Evolutionary conservation across 2,888 invertebrate species (phyloP).

Genomic region (Pandemis cinnamomeana): DNA sequence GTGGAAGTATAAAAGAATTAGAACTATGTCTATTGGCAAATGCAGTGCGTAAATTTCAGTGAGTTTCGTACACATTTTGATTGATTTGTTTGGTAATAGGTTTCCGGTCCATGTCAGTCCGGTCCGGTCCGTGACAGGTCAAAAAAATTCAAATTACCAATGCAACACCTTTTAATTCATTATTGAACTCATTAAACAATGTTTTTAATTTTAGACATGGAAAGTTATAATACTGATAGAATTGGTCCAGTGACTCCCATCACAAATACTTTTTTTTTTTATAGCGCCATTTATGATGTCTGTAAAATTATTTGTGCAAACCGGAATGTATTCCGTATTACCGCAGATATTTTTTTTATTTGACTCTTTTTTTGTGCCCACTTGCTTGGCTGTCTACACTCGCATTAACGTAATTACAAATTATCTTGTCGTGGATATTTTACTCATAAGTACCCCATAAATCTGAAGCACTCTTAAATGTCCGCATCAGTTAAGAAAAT

Average conservation of each 20-base stretch:
- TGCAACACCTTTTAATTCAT: background rate
- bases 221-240: background rate
- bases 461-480: too few species aligned
- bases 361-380: too few species aligned
- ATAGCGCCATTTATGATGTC: too few species aligned
- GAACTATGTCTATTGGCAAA: constrained; percentile 2
- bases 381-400: background rate
- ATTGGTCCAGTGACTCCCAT: too few species aligned
- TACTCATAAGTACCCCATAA: too few species aligned
- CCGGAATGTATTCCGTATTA: too few species aligned
- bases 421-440: too few species aligned
- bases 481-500: too few species aligned
- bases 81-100: constrained; percentile 17
- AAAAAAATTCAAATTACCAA: background rate
- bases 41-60: background rate
- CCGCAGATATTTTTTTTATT: too few species aligned
- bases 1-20: background rate
- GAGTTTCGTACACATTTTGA: constrained; percentile 1
- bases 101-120: constrained; percentile 20
- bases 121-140: constrained; percentile 18
- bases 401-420: too few species aligned
- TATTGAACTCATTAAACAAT: background rate
- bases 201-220: background rate
- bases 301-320: too few species aligned
- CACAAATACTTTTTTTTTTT: too few species aligned